These are phyloP conservation scores for Leistus spinibarbis DNA, from an alignment of 2,888 invertebrate species.

Conservation along the genomic window DNA sequence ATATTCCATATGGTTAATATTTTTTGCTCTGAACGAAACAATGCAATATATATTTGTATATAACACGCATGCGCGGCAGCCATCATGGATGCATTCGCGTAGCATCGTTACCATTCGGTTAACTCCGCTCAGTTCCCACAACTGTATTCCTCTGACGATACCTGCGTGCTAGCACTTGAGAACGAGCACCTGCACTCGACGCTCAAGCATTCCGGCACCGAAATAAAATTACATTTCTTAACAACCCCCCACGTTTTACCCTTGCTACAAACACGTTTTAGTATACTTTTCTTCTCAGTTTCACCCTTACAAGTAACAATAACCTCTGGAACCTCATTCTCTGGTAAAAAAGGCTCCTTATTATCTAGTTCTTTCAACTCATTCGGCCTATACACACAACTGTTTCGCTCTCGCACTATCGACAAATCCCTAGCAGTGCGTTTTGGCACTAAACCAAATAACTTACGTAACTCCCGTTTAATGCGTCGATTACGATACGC, in stretches of 20 bases:
- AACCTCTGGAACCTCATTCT: slow-evolving; percentile 50
- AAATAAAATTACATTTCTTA: slow-evolving; percentile 55
- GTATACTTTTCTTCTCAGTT: slow-evolving; percentile 52
- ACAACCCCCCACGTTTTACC: slow-evolving; percentile 50
- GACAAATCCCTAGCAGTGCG: background rate
- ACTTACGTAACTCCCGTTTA: slow-evolving; percentile 61
- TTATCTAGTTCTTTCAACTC: slow-evolving; percentile 11
- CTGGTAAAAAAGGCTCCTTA: slow-evolving; percentile 25
- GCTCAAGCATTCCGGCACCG: slow-evolving; percentile 54
- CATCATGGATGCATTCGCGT: too few relatives aligned
- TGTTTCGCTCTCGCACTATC: slow-evolving; percentile 1
- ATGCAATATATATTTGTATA: too few relatives aligned
- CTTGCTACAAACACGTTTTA: slow-evolving; percentile 53
- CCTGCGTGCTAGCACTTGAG: slow-evolving; percentile 57
- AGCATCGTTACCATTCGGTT: too few relatives aligned
- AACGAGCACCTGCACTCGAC: slow-evolving; percentile 55
- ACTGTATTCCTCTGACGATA: slow-evolving; percentile 52
- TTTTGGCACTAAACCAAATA: slow-evolving; percentile 57
- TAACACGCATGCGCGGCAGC: too few relatives aligned
- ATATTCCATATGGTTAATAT: too few relatives aligned
- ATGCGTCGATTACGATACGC: slow-evolving; percentile 76
- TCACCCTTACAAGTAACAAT: slow-evolving; percentile 52
- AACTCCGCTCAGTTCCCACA: too few relatives aligned
- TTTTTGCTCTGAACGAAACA: too few relatives aligned
- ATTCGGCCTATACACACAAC: slow-evolving; percentile 16